Evolutionary conservation across 2,888 invertebrate genomes (phyloP).

Genomic region (Gari tellinella): DNA sequence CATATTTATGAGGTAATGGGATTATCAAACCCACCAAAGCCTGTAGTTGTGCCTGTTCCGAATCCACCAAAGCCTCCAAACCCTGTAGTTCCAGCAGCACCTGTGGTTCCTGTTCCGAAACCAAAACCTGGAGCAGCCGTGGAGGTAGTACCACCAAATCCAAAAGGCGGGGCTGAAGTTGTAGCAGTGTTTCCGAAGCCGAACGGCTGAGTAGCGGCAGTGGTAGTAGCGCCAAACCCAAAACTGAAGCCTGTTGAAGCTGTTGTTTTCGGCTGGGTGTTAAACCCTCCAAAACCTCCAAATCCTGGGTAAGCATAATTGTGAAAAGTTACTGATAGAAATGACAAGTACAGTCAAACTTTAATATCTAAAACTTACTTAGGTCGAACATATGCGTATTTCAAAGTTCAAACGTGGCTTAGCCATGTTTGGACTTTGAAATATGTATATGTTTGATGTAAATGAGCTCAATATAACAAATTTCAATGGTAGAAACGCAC

Average conservation of each 20-base stretch:
- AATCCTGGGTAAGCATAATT: too few relatives aligned
- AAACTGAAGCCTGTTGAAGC: slow-evolving; percentile 34
- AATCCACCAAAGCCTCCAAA: slow-evolving; percentile 69
- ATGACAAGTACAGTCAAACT: too few relatives aligned
- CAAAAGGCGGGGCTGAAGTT: slow-evolving; percentile 28
- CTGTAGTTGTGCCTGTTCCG: slow-evolving; percentile 43
- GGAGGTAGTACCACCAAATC: slow-evolving; percentile 34
- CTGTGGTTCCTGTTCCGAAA: slow-evolving; percentile 25
- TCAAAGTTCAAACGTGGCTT: too few relatives aligned
- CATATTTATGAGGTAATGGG: too few relatives aligned
- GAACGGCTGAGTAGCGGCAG: slow-evolving; percentile 16
- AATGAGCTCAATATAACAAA: too few relatives aligned
- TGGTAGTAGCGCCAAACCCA: slow-evolving; percentile 16
- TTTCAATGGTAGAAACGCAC: too few relatives aligned
- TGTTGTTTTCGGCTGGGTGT: slow-evolving; percentile 29
- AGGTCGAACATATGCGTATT: too few relatives aligned
- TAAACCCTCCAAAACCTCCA: slow-evolving; percentile 16
- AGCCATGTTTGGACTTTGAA: too few relatives aligned
- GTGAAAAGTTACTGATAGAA: too few relatives aligned
- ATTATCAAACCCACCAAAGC: slow-evolving; percentile 24
- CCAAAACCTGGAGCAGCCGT: slow-evolving; percentile 36
- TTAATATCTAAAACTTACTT: too few relatives aligned
- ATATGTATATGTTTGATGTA: too few relatives aligned
- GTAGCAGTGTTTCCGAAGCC: slow-evolving; percentile 33
- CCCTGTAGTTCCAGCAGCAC: slow-evolving; percentile 20